These are phyloP conservation scores for Numenius phaeopus DNA, from an alignment of 2,797 vertebrate genomes.

Conservation along the genomic window DNA sequence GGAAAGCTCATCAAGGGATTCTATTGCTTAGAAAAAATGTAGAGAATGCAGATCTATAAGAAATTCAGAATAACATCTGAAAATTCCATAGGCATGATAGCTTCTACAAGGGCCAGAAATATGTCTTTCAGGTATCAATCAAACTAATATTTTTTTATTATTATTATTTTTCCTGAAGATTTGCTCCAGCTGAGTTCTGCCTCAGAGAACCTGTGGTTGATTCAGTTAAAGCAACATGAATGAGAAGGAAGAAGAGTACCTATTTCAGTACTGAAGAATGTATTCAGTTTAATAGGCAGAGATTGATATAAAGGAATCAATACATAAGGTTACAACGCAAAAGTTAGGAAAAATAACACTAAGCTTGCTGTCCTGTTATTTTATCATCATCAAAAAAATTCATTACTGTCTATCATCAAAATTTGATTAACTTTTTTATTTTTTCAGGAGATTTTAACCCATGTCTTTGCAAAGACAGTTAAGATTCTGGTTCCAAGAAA, in stretches of 20 bases:
- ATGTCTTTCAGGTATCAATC: neutral
- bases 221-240: neutral
- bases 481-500: neutral
- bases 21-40: neutral
- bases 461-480: neutral
- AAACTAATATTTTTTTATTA: neutral
- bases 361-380: neutral
- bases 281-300: neutral
- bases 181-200: neutral
- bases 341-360: neutral
- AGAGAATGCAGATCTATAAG: neutral
- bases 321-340: neutral
- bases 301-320: neutral
- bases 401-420: neutral
- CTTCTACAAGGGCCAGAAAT: neutral
- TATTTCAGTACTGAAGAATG: neutral
- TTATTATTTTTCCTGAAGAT: neutral
- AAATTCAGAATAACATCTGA: neutral
- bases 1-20: neutral
- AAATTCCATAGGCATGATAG: neutral
- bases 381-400: neutral
- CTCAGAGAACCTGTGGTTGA: neutral
- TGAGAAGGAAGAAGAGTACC: neutral
- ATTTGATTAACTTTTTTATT: neutral
- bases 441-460: neutral